Percentiles rank a stretch among this genome's conserved stretches.
Conservation (phyloP, 2,113 vertebrate genomes). For the Centropus bengalensis region DNA sequence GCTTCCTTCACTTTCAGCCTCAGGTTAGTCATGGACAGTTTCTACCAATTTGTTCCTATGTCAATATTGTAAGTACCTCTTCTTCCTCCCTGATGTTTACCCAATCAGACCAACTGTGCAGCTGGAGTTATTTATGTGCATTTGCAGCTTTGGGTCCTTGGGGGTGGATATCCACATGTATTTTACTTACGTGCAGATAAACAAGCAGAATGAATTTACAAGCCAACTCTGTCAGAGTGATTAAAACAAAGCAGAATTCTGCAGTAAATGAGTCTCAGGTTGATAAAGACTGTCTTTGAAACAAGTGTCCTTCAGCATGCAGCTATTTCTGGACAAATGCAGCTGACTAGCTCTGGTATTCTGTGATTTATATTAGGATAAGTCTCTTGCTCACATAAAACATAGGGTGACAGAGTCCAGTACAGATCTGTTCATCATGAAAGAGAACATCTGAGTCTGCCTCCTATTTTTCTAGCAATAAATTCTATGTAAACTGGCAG, state of each 20-base stretch:
- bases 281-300: conserved; percentile 42
- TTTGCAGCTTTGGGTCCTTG: conserved; percentile 21
- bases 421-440: not conserved
- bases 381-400: conserved; percentile 19
- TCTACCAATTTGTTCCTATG: not conserved
- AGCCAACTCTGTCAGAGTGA: conserved; percentile 17
- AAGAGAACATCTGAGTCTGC: not conserved
- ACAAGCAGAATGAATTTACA: conserved; percentile 43
- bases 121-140: conserved; percentile 33
- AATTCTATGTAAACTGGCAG: not conserved
- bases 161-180: not conserved
- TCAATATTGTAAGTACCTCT: conserved; percentile 31
- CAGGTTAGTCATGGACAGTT: not conserved
- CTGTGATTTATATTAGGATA: not conserved
- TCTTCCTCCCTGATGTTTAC: conserved; percentile 50
- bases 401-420: not conserved
- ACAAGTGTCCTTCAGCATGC: not conserved
- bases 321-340: conserved; percentile 4
- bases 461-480: conserved; percentile 15
- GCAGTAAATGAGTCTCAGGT: conserved; percentile 10
- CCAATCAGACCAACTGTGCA: not conserved
- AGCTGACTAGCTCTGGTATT: not conserved
- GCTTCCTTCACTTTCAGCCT: not conserved
- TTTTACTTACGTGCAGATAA: conserved; percentile 19
- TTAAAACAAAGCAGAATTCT: conserved; percentile 37